A percentile compares a stretch with the other conserved stretches of the same genome.
phyloP scores from a whole-genome alignment of 2,888 invertebrate genomes.

The Lordiphosa andalusiaca region DNA sequence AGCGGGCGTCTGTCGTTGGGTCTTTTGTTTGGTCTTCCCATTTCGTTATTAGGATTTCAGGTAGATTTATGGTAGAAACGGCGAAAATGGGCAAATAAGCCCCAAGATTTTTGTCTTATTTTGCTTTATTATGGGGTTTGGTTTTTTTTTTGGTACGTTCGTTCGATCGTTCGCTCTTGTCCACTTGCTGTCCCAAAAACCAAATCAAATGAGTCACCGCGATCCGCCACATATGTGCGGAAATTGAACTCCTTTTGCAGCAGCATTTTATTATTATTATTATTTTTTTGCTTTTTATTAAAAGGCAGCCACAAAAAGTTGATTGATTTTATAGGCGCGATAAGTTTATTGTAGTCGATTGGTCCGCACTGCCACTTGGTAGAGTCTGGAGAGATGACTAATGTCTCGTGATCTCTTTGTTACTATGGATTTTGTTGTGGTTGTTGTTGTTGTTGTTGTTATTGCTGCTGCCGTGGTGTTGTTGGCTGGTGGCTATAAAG shows the following conservation, averaged over 20 bases:
- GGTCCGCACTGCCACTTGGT: constrained; percentile 20
- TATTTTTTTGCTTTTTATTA: constrained; percentile 16
- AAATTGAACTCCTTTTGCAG: constrained; percentile 62
- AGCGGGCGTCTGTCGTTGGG: constrained; percentile 17
- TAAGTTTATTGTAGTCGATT: constrained; percentile 55
- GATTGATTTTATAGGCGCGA: constrained; percentile 72
- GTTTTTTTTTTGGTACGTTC: constrained; percentile 44
- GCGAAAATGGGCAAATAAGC: constrained; percentile 59
- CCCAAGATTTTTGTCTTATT: constrained; percentile 46
- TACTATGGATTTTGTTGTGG: constrained; percentile 29
- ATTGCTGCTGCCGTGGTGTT: no score
- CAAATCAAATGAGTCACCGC: constrained; percentile 50
- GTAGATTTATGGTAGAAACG: constrained; percentile 70
- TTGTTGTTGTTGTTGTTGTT: constrained; percentile 22
- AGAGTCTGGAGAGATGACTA: constrained; percentile 52
- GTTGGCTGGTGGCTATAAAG: constrained; percentile 26
- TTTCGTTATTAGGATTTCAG: constrained; percentile 31
- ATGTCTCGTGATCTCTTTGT: constrained; percentile 61
- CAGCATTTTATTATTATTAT: constrained; percentile 51
- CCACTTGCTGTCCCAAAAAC: constrained; percentile 52
- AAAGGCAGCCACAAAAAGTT: constrained; percentile 38
- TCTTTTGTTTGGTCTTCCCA: constrained; percentile 7
- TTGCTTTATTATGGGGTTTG: constrained; percentile 63
- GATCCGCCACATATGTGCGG: constrained; percentile 43
- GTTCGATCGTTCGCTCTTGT: constrained; percentile 41